A percentile compares a stretch with the other conserved stretches of the same genome.
These are phyloP conservation scores for Holothuria scabra DNA, from an alignment of 53 echinoderm and acorn worm species.

Conservation along the genomic window DNA sequence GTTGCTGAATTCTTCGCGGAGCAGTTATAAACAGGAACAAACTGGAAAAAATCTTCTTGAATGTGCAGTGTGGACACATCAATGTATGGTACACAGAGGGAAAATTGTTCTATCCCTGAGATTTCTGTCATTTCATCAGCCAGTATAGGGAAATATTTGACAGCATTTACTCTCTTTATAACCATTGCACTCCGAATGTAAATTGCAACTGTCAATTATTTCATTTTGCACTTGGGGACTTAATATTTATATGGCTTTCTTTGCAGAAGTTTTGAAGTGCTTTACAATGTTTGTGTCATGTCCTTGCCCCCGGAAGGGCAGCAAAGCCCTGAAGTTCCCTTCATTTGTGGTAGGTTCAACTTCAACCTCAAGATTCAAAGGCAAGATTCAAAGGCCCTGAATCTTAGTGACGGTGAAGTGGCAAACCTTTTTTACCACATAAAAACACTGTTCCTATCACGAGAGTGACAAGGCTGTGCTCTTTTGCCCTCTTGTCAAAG, in stretches of 20 bases:
- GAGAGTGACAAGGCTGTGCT: not conserved
- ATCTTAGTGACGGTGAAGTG: no score
- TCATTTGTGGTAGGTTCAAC: slow-evolving; percentile 1
- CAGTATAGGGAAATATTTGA: slow-evolving; percentile 19
- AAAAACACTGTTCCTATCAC: slow-evolving; percentile 40
- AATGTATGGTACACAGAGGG: slow-evolving; percentile 7
- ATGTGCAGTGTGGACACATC: not conserved
- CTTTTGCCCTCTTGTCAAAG: slow-evolving; percentile 15
- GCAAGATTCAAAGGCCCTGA: no score
- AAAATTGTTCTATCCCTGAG: slow-evolving; percentile 42
- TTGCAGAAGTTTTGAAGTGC: slow-evolving; percentile 26
- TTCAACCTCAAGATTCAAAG: no score
- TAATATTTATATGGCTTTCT: slow-evolving; percentile 28
- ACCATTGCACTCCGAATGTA: slow-evolving; percentile 18
- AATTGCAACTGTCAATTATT: slow-evolving; percentile 38
- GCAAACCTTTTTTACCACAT: slow-evolving; percentile 33
- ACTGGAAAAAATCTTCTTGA: slow-evolving; percentile 46
- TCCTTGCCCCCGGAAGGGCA: slow-evolving; percentile 8
- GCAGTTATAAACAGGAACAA: slow-evolving; percentile 46
- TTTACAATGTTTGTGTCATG: slow-evolving; percentile 8
- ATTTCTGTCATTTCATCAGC: slow-evolving; percentile 43
- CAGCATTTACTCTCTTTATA: no score
- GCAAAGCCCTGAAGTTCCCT: not conserved
- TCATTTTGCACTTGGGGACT: slow-evolving; percentile 23
- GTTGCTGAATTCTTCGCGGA: slow-evolving; percentile 27